Percentiles rank a stretch among this genome's conserved stretches.
phyloP scores from a whole-genome alignment of 2,888 invertebrate genomes.

The Uloborus plumipes region DNA sequence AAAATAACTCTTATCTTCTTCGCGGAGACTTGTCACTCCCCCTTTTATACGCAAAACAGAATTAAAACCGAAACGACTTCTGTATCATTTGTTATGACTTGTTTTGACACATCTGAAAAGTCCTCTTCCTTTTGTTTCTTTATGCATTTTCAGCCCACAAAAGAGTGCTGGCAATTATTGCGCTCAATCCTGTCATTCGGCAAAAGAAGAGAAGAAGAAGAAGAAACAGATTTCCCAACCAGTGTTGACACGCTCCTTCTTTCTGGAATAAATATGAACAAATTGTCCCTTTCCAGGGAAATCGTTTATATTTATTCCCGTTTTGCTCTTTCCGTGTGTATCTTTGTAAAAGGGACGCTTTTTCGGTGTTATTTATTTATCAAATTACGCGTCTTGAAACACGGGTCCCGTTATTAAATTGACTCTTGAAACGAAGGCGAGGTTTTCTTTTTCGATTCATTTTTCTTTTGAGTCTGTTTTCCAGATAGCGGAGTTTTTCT shows the following conservation, averaged over 20 bases:
- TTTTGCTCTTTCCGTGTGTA: slow-evolving; percentile 20
- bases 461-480: slow-evolving; percentile 17
- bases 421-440: slow-evolving; percentile 38
- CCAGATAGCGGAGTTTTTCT: slow-evolving; percentile 28
- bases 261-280: slow-evolving; percentile 59
- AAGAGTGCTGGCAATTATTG: slow-evolving; percentile 52
- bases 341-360: slow-evolving; percentile 19
- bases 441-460: slow-evolving; percentile 1
- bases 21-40: not conserved
- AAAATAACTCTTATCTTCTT: slow-evolving; percentile 44
- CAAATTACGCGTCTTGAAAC: slow-evolving; percentile 53
- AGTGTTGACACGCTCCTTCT: slow-evolving; percentile 58
- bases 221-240: slow-evolving; percentile 55
- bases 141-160: no score
- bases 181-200: slow-evolving; percentile 54
- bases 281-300: slow-evolving; percentile 44
- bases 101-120: slow-evolving; percentile 48
- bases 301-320: slow-evolving; percentile 60
- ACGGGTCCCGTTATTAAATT: slow-evolving; percentile 58
- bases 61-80: slow-evolving; percentile 59
- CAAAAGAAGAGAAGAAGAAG: slow-evolving; percentile 50
- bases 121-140: no score
- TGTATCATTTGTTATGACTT: slow-evolving; percentile 63
- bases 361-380: slow-evolving; percentile 61
- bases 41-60: slow-evolving; percentile 19